These are phyloP conservation scores for Andinoacara biseriatus DNA, from an alignment of 2,113 vertebrate species.

Conservation along the genomic window DNA sequence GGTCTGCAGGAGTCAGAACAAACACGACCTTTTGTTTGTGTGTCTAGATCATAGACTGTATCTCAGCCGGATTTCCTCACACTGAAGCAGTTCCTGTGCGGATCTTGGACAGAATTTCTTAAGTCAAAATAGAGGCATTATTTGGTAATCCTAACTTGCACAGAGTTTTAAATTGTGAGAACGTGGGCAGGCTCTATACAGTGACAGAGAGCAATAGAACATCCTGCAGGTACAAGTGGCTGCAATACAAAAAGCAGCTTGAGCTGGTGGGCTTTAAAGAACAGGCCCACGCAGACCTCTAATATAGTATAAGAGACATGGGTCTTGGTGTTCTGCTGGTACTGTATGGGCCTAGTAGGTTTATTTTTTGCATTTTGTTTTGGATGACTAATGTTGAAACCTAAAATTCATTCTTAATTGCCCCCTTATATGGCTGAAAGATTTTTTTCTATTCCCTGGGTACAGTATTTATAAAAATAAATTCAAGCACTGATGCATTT, in stretches of 20 bases:
- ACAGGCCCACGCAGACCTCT: constrained; percentile 9
- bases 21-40: no score
- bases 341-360: background rate
- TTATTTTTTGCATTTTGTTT: background rate
- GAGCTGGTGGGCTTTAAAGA: constrained; percentile 15
- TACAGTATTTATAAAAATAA: background rate
- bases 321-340: background rate
- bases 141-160: background rate
- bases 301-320: background rate
- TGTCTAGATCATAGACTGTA: background rate
- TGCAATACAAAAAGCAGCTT: constrained; percentile 20
- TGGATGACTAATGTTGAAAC: constrained; percentile 18
- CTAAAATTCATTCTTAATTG: background rate
- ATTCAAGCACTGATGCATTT: background rate
- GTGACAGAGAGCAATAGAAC: background rate
- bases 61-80: background rate
- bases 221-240: constrained; percentile 9
- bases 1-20: background rate
- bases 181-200: background rate
- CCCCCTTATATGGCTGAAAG: background rate
- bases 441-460: background rate
- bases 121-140: no score
- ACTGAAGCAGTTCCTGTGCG: background rate
- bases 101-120: background rate
- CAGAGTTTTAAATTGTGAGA: background rate